Evolutionary conservation across 1,140 invertebrate species (phyloP), one percentile per base, ranked within the genome.

Genomic region (Drosophila melanica): DNA sequence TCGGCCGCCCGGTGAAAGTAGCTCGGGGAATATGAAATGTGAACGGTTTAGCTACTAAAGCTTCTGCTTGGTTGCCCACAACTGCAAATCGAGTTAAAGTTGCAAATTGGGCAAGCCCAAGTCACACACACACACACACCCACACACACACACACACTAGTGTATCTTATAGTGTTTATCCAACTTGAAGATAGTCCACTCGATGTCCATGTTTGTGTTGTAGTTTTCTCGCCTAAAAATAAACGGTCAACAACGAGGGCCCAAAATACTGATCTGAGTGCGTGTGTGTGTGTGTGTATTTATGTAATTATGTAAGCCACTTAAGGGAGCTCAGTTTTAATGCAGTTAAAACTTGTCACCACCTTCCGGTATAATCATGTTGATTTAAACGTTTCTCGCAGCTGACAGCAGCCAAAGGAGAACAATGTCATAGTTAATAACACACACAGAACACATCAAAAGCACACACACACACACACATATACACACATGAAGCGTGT

Each of bases 271-370:
- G 16, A 72, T 37, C n/a, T n/a, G n/a, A n/a, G 42, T 27, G 23
- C 35, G 35, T 53, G 12, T 30, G n/a, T 53, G 23, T 50, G 35
- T 63, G 48, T 47, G 51, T 57, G 41, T 68, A 41, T 10, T 60
- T 60, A 55, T 68, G 45, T 75, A 70, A 64, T 75, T 75, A 70
- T 75, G 51, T 74, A 74, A 68, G 65, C 70, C 70, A 67, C 70
- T 73, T 73, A 68, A 35, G 70, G 35, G 5, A 68, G 55, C 55
- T 66, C 39, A 76, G 57, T 66, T 66, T 72, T 76, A 79, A 79
- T 72, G 76, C 63, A 76, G 60, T 79, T 79, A 76, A 76, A 76
- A 76, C 57, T 67, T 79, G 67, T 76, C 63, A 66, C 65, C 50
- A 62, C 66, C 55, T 54, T 50, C 18, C 60, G 67, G 55, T 55